phyloP scores from a whole-genome alignment of 1,140 invertebrate genomes.

The Scaptomyza graminum region DNA sequence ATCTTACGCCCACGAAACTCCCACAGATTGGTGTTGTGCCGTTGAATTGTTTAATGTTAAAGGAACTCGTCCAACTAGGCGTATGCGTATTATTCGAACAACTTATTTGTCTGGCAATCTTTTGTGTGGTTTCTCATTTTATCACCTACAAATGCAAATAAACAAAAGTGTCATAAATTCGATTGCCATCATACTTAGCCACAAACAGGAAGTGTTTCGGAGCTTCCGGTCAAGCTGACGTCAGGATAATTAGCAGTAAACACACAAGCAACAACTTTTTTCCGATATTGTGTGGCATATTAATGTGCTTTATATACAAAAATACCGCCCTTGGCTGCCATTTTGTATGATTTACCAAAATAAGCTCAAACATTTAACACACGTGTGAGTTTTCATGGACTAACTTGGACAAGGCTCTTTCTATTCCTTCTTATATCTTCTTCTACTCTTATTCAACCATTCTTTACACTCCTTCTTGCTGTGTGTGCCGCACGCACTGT shows the following conservation, averaged over 20 bases:
- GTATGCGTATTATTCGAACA: conserved; percentile 44
- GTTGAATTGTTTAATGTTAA: conserved; percentile 31
- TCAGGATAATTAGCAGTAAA: conserved; percentile 74
- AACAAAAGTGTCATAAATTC: conserved; percentile 2
- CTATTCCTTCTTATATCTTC: conserved; percentile 10
- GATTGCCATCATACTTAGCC: no score
- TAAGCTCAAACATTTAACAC: conserved; percentile 55
- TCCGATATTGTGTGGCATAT: conserved; percentile 1
- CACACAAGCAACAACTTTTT: conserved; percentile 52
- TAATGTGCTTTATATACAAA: neutral
- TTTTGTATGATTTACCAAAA: conserved; percentile 45
- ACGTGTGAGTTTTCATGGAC: conserved; percentile 56
- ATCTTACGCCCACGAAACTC: neutral
- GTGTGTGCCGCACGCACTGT: conserved; percentile 5
- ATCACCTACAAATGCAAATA: conserved; percentile 65
- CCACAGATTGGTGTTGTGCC: conserved; percentile 26
- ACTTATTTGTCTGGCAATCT: conserved; percentile 56
- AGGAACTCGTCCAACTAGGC: conserved; percentile 23
- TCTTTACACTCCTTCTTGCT: conserved; percentile 10
- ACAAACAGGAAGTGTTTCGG: conserved; percentile 52
- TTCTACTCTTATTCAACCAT: conserved; percentile 9
- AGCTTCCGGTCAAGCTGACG: no score
- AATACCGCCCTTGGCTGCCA: conserved; percentile 32
- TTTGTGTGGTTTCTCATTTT: conserved; percentile 32
- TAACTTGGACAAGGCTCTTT: conserved; percentile 21